These are phyloP conservation scores for Pachycephala philippinensis DNA, from an alignment of 2,113 vertebrate genomes.

Conservation along the genomic window DNA sequence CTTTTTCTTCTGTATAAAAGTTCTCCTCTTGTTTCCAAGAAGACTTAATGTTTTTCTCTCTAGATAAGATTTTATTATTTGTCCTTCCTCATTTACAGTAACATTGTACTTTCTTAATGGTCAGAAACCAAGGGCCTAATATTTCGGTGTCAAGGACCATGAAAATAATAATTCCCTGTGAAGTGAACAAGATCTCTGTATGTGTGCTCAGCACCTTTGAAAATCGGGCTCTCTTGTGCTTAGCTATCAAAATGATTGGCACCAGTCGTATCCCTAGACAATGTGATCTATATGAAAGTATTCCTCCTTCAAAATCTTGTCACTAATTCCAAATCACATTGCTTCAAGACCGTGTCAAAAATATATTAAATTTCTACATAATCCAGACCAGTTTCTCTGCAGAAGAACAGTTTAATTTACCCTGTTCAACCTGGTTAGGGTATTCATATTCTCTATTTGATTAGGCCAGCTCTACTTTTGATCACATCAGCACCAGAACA, in stretches of 20 bases:
- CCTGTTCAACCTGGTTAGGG: background rate
- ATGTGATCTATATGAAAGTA: slow-evolving; percentile 7
- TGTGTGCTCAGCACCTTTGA: slow-evolving; percentile 26
- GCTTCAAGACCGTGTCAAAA: slow-evolving; percentile 21
- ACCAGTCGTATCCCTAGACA: background rate
- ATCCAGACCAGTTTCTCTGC: background rate
- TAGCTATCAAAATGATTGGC: slow-evolving; percentile 44
- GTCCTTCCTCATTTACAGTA: background rate
- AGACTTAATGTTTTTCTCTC: background rate
- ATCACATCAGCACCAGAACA: background rate
- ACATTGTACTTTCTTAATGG: background rate
- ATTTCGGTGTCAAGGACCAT: background rate
- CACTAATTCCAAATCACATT: slow-evolving; percentile 29
- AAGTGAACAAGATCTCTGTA: background rate
- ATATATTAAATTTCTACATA: slow-evolving; percentile 16
- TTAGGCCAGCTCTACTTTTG: background rate
- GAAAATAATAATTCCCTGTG: background rate
- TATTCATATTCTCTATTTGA: background rate
- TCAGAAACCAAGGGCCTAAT: background rate
- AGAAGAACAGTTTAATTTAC: slow-evolving; percentile 20
- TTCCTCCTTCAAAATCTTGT: slow-evolving; percentile 39
- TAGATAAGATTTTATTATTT: background rate
- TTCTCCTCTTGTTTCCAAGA: background rate
- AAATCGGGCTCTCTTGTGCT: background rate
- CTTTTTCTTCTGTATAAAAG: background rate